Percentiles rank a stretch among this genome's conserved stretches.
Conservation (phyloP, 2,113 vertebrate species). For the Myiozetetes cayanensis region DNA sequence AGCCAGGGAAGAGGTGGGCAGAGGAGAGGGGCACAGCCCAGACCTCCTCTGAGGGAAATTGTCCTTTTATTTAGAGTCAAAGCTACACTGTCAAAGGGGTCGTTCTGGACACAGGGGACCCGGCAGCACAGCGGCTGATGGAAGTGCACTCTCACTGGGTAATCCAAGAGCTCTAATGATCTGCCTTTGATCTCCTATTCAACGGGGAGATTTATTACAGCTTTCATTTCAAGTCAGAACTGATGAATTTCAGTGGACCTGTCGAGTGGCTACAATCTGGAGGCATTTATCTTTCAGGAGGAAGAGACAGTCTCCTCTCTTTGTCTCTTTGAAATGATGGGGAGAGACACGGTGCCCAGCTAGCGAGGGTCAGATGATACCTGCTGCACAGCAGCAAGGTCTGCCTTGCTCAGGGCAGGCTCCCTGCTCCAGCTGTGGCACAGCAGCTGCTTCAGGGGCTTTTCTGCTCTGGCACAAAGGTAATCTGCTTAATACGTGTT, state of each 20-base stretch:
- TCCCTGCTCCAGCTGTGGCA: neutral
- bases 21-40: neutral
- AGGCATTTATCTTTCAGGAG: constrained; percentile 45
- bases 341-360: neutral
- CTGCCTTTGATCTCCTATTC: constrained; percentile 66
- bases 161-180: constrained; percentile 60
- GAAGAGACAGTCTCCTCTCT: constrained; percentile 15
- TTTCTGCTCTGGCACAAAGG: neutral
- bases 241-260: constrained; percentile 57
- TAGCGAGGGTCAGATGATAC: neutral
- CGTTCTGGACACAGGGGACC: neutral
- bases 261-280: constrained; percentile 46
- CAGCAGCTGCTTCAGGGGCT: neutral
- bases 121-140: neutral
- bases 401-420: neutral
- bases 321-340: neutral
- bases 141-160: constrained; percentile 26
- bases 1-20: neutral
- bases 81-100: neutral
- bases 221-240: constrained; percentile 50
- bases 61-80: neutral
- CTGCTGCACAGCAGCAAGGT: neutral
- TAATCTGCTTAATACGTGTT: neutral
- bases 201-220: constrained; percentile 50
- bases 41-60: neutral